Conservation (phyloP, 1,140 invertebrate species). For the Bombus ignitus region DNA sequence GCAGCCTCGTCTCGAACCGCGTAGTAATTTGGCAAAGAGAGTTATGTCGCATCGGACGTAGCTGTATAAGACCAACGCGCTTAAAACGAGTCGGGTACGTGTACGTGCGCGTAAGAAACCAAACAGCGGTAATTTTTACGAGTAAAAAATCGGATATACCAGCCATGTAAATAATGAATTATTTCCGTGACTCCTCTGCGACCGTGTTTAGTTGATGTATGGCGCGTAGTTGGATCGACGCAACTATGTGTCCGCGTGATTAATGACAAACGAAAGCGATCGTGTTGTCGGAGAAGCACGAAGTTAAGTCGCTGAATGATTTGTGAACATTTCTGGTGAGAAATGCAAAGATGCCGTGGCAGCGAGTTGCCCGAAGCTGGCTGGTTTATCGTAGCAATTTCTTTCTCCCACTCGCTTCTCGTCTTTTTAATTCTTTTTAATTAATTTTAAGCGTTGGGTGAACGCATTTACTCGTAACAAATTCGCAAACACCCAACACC, state of each 20-base stretch:
- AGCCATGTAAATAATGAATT: conserved; percentile 4
- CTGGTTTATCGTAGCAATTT: no score
- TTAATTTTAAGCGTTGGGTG: no score
- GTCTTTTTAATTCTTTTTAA: no score
- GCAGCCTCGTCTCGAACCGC: background rate
- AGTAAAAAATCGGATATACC: background rate
- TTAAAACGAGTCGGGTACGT: no score
- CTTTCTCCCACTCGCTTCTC: no score
- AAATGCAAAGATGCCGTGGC: background rate
- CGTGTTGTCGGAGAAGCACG: background rate
- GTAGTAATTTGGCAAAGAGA: conserved; percentile 11
- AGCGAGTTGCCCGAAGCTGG: no score
- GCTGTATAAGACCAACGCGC: background rate
- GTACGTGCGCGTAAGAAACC: background rate
- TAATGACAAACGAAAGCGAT: background rate
- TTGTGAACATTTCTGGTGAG: background rate
- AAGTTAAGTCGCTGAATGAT: background rate
- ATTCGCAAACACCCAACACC: no score
- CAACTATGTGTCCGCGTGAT: background rate
- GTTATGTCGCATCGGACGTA: background rate
- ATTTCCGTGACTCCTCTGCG: background rate
- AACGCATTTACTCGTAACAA: no score
- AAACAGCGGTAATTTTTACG: background rate
- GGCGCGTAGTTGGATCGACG: background rate
- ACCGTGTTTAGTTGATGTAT: background rate